A percentile compares a stretch with the other conserved stretches of the same genome.
phyloP scores from a whole-genome alignment of 2,113 vertebrate genomes.

The Gasterosteus aculeatus region DNA sequence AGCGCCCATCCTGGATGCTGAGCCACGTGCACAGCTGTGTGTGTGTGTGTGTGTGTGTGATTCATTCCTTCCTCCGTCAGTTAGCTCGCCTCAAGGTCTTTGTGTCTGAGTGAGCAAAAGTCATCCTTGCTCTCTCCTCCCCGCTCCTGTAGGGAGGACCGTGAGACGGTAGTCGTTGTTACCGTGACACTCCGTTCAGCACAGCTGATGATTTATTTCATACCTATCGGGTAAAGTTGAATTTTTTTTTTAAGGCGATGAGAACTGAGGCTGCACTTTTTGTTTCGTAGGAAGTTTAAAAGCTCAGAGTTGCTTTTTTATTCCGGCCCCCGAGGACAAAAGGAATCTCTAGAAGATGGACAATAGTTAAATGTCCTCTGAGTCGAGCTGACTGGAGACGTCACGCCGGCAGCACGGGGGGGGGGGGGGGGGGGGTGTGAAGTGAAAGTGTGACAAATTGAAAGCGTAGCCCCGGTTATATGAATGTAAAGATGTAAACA shows the following conservation, averaged over 20 bases:
- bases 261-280: neutral
- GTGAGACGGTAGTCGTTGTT: neutral
- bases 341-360: neutral
- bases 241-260: neutral
- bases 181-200: neutral
- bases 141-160: too few species aligned
- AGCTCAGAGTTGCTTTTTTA: neutral
- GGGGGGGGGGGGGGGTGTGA: neutral
- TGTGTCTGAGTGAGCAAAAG: neutral
- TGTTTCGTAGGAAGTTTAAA: neutral
- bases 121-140: constrained; percentile 1
- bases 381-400: neutral
- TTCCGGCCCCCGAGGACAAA: neutral
- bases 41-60: neutral
- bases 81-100: constrained; percentile 1
- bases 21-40: neutral
- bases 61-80: constrained; percentile 17
- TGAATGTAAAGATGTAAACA: neutral
- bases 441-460: constrained; percentile 18
- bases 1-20: neutral
- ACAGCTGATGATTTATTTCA: neutral
- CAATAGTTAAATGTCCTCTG: neutral
- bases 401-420: neutral
- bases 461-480: constrained; percentile 5
- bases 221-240: neutral